A percentile compares a stretch with the other conserved stretches of the same genome.
phyloP scores from a whole-genome alignment of 64 coral and sea anemone species.

The Dendronephthya gigantea region DNA sequence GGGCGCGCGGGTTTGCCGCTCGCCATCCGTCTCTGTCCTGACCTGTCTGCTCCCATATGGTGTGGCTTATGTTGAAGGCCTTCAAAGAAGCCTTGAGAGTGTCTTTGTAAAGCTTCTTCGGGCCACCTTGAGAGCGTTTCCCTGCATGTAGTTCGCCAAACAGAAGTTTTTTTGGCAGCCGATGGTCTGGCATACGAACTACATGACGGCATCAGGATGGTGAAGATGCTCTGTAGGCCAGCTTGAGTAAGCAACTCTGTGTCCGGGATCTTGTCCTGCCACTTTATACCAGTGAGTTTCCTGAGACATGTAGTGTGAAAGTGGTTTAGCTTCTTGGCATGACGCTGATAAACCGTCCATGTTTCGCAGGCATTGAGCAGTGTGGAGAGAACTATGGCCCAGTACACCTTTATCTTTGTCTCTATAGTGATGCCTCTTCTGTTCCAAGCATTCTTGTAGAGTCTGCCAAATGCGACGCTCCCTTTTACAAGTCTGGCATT shows the following conservation, averaged over 20 bases:
- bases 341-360: slow-evolving; percentile 18
- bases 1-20: too few relatives aligned
- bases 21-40: too few relatives aligned
- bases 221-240: background rate
- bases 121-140: background rate
- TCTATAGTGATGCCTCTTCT: background rate
- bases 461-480: background rate
- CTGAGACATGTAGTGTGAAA: background rate
- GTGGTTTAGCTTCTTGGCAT: slow-evolving; percentile 16
- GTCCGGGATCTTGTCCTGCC: background rate
- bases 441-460: slow-evolving; percentile 11
- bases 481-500: slow-evolving; percentile 14
- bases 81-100: background rate
- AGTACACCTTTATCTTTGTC: background rate
- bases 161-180: background rate
- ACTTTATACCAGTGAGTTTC: background rate
- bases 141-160: background rate
- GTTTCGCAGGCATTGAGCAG: background rate
- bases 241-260: background rate
- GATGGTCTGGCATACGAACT: slow-evolving; percentile 7
- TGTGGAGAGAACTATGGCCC: slow-evolving; percentile 11
- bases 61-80: too few relatives aligned
- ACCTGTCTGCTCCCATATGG: too few relatives aligned
- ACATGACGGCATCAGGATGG: background rate
- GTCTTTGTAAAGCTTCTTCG: background rate